Conservation (phyloP, 2,888 invertebrate genomes). For the Andrena chrysosceles region DNA sequence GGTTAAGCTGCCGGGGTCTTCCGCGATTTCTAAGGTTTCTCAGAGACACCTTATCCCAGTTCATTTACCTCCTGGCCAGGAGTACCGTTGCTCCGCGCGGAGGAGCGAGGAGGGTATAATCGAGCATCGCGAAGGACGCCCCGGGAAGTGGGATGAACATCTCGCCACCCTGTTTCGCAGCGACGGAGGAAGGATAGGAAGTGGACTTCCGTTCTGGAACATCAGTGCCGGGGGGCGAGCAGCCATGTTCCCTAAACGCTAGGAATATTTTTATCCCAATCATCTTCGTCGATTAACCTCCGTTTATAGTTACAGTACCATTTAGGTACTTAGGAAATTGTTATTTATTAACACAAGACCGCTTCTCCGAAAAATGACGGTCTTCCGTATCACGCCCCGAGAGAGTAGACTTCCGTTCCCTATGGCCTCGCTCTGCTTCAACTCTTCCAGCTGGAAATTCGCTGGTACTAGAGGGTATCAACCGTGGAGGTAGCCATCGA, state of each 20-base stretch:
- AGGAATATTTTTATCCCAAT: constrained; percentile 56
- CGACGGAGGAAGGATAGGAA: not conserved
- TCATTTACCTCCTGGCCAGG: constrained; percentile 62
- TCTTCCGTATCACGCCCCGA: constrained; percentile 2
- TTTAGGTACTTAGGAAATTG: constrained; percentile 20
- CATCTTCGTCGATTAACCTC: constrained; percentile 49
- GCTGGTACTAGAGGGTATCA: not conserved
- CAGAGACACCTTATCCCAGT: constrained; percentile 61
- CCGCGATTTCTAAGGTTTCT: constrained; percentile 59
- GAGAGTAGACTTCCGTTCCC: not conserved
- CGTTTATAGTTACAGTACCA: constrained; percentile 26
- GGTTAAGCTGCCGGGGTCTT: constrained; percentile 44
- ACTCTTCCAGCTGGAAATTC: not conserved
- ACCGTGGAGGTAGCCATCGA: not conserved
- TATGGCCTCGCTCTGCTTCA: not conserved
- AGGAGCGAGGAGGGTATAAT: constrained; percentile 36
- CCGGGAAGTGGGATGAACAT: constrained; percentile 33
- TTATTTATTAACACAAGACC: constrained; percentile 43
- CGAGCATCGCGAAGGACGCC: constrained; percentile 53
- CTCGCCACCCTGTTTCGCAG: constrained; percentile 29
- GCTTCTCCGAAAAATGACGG: not conserved
- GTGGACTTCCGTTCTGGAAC: constrained; percentile 24
- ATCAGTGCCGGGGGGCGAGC: constrained; percentile 1
- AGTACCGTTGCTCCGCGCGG: constrained; percentile 40
- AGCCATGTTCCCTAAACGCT: constrained; percentile 39